A percentile compares a stretch with the other conserved stretches of the same genome.
phyloP scores from a whole-genome alignment of 2,797 vertebrate species.

The Sibirionetta formosa region DNA sequence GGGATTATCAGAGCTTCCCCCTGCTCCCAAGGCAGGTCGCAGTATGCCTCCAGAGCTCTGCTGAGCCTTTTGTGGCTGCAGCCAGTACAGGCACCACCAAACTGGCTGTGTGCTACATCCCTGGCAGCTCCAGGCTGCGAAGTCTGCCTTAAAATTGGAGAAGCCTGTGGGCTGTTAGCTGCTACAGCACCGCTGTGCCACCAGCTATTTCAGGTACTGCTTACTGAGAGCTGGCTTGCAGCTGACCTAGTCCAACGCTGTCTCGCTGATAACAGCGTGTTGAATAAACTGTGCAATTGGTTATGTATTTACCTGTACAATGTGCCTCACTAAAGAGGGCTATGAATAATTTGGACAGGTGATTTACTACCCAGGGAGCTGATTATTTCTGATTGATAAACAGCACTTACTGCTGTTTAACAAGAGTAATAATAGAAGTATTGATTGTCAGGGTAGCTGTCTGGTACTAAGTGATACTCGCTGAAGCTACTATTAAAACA shows the following conservation, averaged over 20 bases:
- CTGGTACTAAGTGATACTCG: not conserved
- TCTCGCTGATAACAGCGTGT: not conserved
- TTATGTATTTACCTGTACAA: accelerated
- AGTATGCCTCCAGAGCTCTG: not conserved
- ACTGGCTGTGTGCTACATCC: not conserved
- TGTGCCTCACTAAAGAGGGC: not conserved
- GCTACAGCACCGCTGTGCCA: accelerated
- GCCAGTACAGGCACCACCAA: accelerated
- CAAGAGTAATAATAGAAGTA: not conserved
- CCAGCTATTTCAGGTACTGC: not conserved
- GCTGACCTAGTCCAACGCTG: not conserved
- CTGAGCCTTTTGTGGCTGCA: not conserved
- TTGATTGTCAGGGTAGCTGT: not conserved
- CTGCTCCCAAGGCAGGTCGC: not conserved
- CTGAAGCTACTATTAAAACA: not conserved
- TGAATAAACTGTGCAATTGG: not conserved
- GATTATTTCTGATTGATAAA: not conserved
- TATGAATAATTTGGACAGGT: not conserved
- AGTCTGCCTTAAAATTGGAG: not conserved
- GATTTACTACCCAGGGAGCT: not conserved
- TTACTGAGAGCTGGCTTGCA: accelerated
- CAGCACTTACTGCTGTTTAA: not conserved
- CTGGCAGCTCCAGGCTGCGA: not conserved
- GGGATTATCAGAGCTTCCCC: not conserved
- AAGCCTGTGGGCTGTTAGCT: accelerated